Conservation (phyloP, 1,140 invertebrate genomes). For the Drosophila nigromelanica region DNA sequence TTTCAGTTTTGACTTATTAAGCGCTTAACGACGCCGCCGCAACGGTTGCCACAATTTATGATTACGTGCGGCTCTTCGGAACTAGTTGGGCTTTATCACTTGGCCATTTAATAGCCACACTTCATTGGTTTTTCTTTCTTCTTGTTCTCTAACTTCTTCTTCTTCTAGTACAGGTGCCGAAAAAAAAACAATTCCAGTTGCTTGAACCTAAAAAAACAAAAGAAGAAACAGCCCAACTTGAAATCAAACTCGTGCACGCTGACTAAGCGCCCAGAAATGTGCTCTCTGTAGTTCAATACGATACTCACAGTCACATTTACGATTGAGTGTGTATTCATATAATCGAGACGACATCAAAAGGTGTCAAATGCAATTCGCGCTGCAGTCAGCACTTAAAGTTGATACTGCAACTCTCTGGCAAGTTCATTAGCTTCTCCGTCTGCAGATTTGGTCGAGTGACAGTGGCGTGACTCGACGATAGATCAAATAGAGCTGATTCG, state of each 20-base stretch:
- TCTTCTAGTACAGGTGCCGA: slow-evolving; percentile 5
- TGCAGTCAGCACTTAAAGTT: slow-evolving; percentile 43
- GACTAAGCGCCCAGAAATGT: slow-evolving; percentile 63
- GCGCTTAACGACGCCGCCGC: slow-evolving; percentile 33
- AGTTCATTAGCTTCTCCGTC: slow-evolving; percentile 69
- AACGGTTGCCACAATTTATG: slow-evolving; percentile 40
- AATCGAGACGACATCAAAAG: slow-evolving; percentile 11
- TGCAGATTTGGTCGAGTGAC: slow-evolving; percentile 22
- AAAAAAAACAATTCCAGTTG: not conserved
- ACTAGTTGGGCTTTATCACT: slow-evolving; percentile 69
- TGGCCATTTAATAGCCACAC: slow-evolving; percentile 47
- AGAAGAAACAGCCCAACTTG: not conserved
- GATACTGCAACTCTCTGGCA: slow-evolving; percentile 10
- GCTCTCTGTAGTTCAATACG: slow-evolving; percentile 5
- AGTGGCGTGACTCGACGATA: slow-evolving; percentile 12
- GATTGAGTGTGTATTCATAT: too few relatives aligned
- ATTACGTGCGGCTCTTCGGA: slow-evolving; percentile 35
- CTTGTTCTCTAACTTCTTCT: not conserved
- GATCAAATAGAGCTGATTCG: slow-evolving; percentile 25
- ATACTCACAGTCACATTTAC: not conserved
- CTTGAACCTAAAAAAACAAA: slow-evolving; percentile 1
- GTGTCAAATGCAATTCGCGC: slow-evolving; percentile 39
- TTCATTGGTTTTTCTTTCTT: not conserved
- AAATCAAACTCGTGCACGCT: slow-evolving; percentile 25
- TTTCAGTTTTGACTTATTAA: slow-evolving; percentile 44